Percentiles rank a stretch among this genome's conserved stretches.
These are phyloP conservation scores for Hybognathus amarus DNA, from an alignment of 2,797 vertebrate genomes.

Conservation along the genomic window DNA sequence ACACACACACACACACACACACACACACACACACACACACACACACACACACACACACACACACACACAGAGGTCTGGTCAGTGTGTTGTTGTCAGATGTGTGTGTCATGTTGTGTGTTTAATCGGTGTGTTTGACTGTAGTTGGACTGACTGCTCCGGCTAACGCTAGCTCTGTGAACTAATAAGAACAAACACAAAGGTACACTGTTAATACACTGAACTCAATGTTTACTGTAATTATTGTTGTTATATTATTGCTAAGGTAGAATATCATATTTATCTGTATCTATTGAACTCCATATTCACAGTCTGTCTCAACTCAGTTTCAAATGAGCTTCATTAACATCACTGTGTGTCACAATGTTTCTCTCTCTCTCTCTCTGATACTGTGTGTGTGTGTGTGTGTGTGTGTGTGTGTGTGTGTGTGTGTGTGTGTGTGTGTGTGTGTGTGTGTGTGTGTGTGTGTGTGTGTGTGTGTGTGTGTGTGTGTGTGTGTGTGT, in stretches of 20 bases:
- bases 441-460: no score
- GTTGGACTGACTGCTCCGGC: no score
- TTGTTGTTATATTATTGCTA: not conserved
- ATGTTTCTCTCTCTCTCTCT: no score
- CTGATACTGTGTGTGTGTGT: no score
- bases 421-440: no score
- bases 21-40: not conserved
- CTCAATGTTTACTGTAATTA: not conserved
- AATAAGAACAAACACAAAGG: not conserved
- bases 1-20: slow-evolving; percentile 17
- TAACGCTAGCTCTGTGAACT: not conserved
- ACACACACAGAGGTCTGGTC: not conserved
- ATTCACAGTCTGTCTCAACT: not conserved
- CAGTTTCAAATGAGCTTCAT: no score
- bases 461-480: no score
- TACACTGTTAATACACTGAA: not conserved
- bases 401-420: no score
- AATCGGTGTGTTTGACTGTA: no score
- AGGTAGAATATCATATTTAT: not conserved
- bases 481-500: no score
- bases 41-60: slow-evolving; percentile 7
- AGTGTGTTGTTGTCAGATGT: not conserved
- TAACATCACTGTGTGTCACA: no score
- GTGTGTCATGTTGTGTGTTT: not conserved
- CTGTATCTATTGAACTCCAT: not conserved